These are phyloP conservation scores for Drosophila parthenogenetica DNA, from an alignment of 2,888 invertebrate species.

Conservation along the genomic window DNA sequence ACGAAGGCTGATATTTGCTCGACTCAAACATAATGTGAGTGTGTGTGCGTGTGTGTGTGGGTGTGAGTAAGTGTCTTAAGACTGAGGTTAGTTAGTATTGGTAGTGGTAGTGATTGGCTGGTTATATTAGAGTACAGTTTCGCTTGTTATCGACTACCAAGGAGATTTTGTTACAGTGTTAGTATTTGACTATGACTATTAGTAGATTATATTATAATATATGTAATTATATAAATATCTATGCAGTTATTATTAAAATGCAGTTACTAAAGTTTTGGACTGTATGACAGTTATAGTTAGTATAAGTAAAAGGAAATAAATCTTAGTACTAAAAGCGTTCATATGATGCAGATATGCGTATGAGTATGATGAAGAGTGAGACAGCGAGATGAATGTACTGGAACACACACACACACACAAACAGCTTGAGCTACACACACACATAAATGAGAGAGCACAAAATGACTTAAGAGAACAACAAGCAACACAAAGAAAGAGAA, in stretches of 20 bases:
- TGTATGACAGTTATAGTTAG: constrained; percentile 24
- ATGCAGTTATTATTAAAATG: constrained; percentile 22
- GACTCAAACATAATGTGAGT: constrained; percentile 55
- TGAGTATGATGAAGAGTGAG: constrained; percentile 4
- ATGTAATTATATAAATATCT: constrained; percentile 9
- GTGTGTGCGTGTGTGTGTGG: constrained; percentile 18
- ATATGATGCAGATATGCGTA: constrained; percentile 9
- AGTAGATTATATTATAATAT: constrained; percentile 24
- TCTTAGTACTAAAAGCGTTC: constrained; percentile 17
- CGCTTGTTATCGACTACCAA: constrained; percentile 29
- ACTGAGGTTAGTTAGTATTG: constrained; percentile 25
- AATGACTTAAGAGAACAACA: constrained; percentile 33
- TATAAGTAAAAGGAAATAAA: constrained; percentile 19
- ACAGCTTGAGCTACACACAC: constrained; percentile 26
- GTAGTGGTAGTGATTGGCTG: constrained; percentile 28
- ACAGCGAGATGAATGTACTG: constrained; percentile 10
- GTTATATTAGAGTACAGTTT: constrained; percentile 7
- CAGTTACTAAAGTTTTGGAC: constrained; percentile 30
- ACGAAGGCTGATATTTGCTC: constrained; percentile 37
- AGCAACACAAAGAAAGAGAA: constrained; percentile 13
- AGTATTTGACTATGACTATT: constrained; percentile 33
- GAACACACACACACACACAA: constrained; percentile 26
- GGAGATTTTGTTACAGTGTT: constrained; percentile 30
- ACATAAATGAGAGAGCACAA: constrained; percentile 23
- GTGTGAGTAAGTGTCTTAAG: constrained; percentile 13